These are phyloP conservation scores for Chrysopilus asiliformis DNA, from an alignment of 2,888 invertebrate species.

Conservation along the genomic window DNA sequence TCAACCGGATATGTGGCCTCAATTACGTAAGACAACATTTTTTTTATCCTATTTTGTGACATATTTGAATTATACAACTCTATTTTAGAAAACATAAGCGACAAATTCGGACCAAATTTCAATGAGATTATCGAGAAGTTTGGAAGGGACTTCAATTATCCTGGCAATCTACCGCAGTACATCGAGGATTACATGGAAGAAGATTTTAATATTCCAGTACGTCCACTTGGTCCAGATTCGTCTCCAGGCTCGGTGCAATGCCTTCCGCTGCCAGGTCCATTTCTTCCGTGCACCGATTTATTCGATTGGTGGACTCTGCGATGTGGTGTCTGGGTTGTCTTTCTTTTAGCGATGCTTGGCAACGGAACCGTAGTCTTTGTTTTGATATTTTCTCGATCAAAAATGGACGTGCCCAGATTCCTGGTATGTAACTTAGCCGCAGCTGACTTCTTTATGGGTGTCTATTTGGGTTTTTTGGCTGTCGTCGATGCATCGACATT, in stretches of 20 bases:
- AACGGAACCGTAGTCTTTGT: conserved; percentile 94
- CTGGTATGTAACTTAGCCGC: conserved; percentile 93
- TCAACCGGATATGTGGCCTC: conserved; percentile 70
- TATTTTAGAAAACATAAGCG: conserved; percentile 57
- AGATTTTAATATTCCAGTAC: conserved; percentile 26
- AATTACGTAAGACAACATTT: conserved; percentile 50
- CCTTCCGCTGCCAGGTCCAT: conserved; percentile 79
- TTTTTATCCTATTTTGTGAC: background rate
- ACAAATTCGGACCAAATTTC: conserved; percentile 56
- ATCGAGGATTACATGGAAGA: conserved; percentile 60
- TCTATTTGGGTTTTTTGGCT: conserved; percentile 85
- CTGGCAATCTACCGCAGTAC: conserved; percentile 54
- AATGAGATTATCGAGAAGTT: conserved; percentile 57
- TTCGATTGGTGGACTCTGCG: conserved; percentile 97
- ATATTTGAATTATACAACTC: too few relatives aligned
- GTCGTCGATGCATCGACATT: conserved; percentile 92
- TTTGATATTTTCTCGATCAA: conserved; percentile 75
- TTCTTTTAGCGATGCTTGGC: conserved; percentile 86
- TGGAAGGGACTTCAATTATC: conserved; percentile 54
- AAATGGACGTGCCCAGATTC: conserved; percentile 94
- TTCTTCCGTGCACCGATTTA: conserved; percentile 87
- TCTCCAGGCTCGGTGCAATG: conserved; percentile 45
- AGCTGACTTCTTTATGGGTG: conserved; percentile 95
- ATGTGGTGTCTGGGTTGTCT: conserved; percentile 95
- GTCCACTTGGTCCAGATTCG: conserved; percentile 21